Base-by-base conservation (phyloP, 2,797 vertebrate species). In the Petrocephalus schoutedeni region DNA sequence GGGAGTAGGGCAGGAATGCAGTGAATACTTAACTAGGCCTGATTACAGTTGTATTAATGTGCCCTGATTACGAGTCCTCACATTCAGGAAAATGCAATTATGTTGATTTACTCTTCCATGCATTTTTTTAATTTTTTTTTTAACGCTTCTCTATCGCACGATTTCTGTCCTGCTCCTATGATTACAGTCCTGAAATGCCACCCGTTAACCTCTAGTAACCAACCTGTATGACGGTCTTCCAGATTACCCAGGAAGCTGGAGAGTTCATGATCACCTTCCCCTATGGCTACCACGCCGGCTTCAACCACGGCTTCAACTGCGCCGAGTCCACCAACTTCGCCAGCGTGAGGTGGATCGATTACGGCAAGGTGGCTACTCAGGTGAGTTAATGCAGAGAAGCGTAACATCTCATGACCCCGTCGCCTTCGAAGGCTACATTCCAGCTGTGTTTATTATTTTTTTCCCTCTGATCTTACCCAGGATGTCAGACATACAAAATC, bases 191-290 rank as follows among this genome's bases (percentile, higher is more conserved):
- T 32, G 36, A 67, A 6, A 4, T 32, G 64, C 28, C 1, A 4
- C 19, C 36, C 57, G 53, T 84, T 80, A 32, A 58, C 53, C 87
- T 45, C 32, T 4, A 71, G 49, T 41, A 23, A 84, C 57, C 2
- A 10, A 14, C n/a, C n/a, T 53, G 23, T 53, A 56, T 84, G 21
- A 6, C 54, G 58, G 84, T 57, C 54, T 53, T 85, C 23, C 91
- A 99, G 98, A 96, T 99, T 90, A 99, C 98, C 89, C 98, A 99
- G 93, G 98, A 99, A 93, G 96, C 97, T 61, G 98, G 98, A 89
- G 97, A 99, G 93, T 99, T 99, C 93, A 97, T 99, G 95, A 97
- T 99, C 91, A 99, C 98, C 89, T 99, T 99, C 91, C 98, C 98
- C 3, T 99, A 98, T 36, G 97, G 98, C 88, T 99, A 99, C 91